A percentile compares a stretch with the other conserved stretches of the same genome.
These are phyloP conservation scores for Micromys minutus DNA, from an alignment of 2,113 vertebrate species.

Conservation along the genomic window DNA sequence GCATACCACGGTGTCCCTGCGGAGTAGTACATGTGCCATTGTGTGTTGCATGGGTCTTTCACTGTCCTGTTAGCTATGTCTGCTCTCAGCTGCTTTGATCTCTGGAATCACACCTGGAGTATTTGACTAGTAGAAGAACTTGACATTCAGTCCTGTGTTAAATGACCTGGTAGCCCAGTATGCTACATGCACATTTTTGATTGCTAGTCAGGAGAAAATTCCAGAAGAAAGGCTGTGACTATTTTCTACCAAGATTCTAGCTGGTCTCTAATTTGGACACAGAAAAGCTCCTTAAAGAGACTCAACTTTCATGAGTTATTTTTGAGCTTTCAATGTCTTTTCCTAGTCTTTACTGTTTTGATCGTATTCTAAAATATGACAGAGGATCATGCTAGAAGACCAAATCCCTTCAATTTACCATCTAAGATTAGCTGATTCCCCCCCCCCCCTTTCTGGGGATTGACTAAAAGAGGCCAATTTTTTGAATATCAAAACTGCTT, in stretches of 20 bases:
- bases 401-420: constrained; percentile 66
- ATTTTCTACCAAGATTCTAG: constrained; percentile 81
- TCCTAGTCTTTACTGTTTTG: constrained; percentile 55
- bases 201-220: constrained; percentile 76
- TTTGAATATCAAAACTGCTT: constrained; percentile 79
- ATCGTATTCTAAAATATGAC: constrained; percentile 51
- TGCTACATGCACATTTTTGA: constrained; percentile 73
- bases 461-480: constrained; percentile 56
- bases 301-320: constrained; percentile 53
- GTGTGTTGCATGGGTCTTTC: background rate
- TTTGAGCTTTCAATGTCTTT: constrained; percentile 55
- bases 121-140: constrained; percentile 65
- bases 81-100: constrained; percentile 69
- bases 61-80: background rate
- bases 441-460: constrained; percentile 55
- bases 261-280: constrained; percentile 83
- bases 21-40: constrained; percentile 2
- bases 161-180: constrained; percentile 73
- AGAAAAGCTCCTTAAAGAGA: constrained; percentile 76
- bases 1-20: constrained; percentile 61
- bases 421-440: constrained; percentile 72
- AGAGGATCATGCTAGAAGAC: constrained; percentile 57
- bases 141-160: constrained; percentile 71
- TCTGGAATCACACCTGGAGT: constrained; percentile 77
- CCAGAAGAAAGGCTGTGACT: constrained; percentile 76